Conservation (phyloP, 2,797 vertebrate species). For the Melanotaenia pygmaea region DNA sequence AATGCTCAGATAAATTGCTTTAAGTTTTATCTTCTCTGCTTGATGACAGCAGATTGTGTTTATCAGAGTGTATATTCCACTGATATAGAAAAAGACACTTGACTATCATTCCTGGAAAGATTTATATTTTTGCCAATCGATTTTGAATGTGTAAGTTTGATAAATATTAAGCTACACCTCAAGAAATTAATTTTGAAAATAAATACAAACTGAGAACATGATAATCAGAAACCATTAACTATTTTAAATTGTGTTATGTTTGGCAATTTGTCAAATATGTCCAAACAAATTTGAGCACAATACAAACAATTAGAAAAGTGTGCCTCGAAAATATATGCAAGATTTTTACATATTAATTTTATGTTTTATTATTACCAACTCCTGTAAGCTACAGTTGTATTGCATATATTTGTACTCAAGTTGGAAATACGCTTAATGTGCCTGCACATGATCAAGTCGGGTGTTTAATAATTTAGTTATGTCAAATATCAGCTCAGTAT, state of each 20-base stretch:
- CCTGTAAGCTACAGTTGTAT: background rate
- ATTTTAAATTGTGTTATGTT: background rate
- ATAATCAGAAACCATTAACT: background rate
- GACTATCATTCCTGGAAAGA: background rate
- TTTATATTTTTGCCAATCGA: background rate
- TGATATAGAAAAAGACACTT: background rate
- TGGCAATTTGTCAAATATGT: background rate
- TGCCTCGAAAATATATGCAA: background rate
- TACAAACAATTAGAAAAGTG: background rate
- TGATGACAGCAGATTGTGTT: conserved; percentile 16
- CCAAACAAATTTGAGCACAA: background rate
- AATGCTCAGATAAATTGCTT: conserved; percentile 27
- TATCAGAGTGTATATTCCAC: conserved; percentile 1
- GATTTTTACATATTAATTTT: too few species aligned
- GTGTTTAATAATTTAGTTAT: conserved; percentile 22
- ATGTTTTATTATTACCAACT: background rate
- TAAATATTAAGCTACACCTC: background rate
- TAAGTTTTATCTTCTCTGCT: conserved; percentile 20
- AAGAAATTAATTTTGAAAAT: background rate
- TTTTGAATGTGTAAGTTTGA: conserved; percentile 1
- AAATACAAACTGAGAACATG: background rate
- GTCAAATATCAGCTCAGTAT: conserved; percentile 20
- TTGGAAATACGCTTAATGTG: background rate
- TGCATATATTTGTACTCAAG: conserved; percentile 17
- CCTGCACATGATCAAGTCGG: conserved; percentile 6